Percentiles rank a stretch among this genome's conserved stretches.
Evolutionary conservation across 1,140 invertebrate genomes (phyloP).

Genomic region (Lasioglossum baleicum): DNA sequence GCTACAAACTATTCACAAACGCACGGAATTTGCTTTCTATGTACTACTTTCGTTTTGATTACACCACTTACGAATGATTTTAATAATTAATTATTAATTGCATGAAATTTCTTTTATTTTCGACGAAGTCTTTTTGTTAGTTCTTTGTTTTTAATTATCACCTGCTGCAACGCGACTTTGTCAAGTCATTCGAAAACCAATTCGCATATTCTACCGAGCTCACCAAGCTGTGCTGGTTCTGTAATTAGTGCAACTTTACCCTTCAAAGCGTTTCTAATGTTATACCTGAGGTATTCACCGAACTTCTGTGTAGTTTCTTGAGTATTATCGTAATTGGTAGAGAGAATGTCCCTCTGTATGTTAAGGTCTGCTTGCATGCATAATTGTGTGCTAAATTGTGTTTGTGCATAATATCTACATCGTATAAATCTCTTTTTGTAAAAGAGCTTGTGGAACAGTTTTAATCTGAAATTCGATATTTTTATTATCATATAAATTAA

Average conservation of each 20-base stretch:
- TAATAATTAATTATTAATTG: too few species aligned
- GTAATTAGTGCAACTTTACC: slow-evolving; percentile 31
- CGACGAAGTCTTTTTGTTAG: too few species aligned
- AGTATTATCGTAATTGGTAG: slow-evolving; percentile 15
- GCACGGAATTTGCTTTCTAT: too few species aligned
- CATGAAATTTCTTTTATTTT: too few species aligned
- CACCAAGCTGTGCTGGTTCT: slow-evolving; percentile 17
- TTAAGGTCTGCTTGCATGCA: slow-evolving; percentile 10
- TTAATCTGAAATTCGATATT: not conserved
- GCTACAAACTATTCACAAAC: too few species aligned
- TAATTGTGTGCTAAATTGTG: not conserved
- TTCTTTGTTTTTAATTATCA: too few species aligned
- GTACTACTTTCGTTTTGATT: too few species aligned
- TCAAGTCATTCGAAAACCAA: slow-evolving; percentile 14
- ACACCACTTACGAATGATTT: too few species aligned
- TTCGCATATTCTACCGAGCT: slow-evolving; percentile 39
- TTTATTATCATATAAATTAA: not conserved
- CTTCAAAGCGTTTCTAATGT: slow-evolving; percentile 38
- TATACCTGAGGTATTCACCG: slow-evolving; percentile 10
- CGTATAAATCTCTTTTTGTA: not conserved
- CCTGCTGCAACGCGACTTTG: not conserved
- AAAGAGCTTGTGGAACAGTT: not conserved
- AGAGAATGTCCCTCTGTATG: not conserved
- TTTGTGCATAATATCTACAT: not conserved
- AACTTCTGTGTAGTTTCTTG: slow-evolving; percentile 19